phyloP scores from a whole-genome alignment of 1,140 invertebrate species.

The Notospermus geniculatus region DNA sequence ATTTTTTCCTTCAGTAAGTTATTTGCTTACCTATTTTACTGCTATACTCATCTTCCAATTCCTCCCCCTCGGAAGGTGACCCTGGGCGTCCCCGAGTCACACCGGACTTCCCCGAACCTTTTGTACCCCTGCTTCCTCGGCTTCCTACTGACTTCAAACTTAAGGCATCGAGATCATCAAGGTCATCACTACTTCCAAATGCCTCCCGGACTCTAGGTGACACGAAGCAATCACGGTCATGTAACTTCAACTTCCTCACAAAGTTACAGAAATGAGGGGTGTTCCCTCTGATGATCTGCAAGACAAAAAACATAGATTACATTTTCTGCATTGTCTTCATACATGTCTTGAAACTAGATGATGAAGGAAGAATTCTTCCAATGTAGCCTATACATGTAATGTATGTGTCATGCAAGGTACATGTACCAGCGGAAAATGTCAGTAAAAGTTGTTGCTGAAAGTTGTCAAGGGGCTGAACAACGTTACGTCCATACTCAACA shows the following conservation, averaged over 20 bases:
- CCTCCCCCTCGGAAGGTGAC: neutral
- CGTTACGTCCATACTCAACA: no score
- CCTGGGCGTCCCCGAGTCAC: neutral
- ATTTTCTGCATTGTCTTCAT: no score
- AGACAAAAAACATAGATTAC: neutral
- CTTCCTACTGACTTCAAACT: neutral
- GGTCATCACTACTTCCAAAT: constrained; percentile 2
- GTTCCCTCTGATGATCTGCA: neutral
- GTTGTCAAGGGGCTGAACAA: no score
- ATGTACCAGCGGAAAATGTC: no score
- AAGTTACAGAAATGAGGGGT: constrained; percentile 9
- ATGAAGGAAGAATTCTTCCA: no score
- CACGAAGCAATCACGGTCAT: neutral
- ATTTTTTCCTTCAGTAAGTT: no score
- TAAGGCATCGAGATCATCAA: no score
- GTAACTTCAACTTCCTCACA: neutral
- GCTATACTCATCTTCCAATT: neutral
- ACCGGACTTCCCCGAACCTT: neutral
- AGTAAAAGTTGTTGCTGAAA: no score
- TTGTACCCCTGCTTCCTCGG: neutral
- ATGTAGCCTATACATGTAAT: no score
- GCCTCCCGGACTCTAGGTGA: neutral
- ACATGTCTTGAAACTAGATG: no score
- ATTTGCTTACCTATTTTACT: no score
- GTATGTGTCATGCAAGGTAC: no score